Conservation (phyloP, 2,113 vertebrate genomes). For the Hippoglossus stenolepis region DNA sequence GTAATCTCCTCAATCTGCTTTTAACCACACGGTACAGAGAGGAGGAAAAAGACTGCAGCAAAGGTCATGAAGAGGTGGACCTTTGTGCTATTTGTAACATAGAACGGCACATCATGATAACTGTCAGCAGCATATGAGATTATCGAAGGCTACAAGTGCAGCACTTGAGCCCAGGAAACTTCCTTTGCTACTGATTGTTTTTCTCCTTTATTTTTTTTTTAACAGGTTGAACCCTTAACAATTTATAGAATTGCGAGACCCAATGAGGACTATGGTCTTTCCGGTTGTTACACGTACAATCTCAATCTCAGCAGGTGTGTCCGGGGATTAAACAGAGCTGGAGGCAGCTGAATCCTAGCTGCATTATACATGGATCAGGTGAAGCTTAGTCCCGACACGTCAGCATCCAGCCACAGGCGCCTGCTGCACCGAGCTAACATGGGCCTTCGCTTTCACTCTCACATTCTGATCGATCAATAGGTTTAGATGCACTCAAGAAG, state of each 20-base stretch:
- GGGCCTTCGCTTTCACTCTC: slow-evolving; percentile 31
- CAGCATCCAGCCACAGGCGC: slow-evolving; percentile 32
- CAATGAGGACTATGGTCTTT: slow-evolving; percentile 32
- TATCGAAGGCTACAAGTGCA: slow-evolving; percentile 24
- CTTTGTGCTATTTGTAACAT: slow-evolving; percentile 8
- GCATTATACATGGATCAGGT: slow-evolving; percentile 48
- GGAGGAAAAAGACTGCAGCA: slow-evolving; percentile 41
- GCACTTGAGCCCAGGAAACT: slow-evolving; percentile 9
- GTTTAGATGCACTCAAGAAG: slow-evolving; percentile 6
- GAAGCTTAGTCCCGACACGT: slow-evolving; percentile 56
- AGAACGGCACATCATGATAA: slow-evolving; percentile 5
- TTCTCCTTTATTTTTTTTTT: neutral
- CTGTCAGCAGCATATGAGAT: slow-evolving; percentile 14
- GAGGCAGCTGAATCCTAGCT: slow-evolving; percentile 49
- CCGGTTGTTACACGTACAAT: slow-evolving; percentile 44
- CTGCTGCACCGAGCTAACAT: slow-evolving; percentile 30
- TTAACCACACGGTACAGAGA: slow-evolving; percentile 57
- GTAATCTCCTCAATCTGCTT: slow-evolving; percentile 81
- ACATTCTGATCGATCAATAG: slow-evolving; percentile 8
- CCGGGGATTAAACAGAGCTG: slow-evolving; percentile 60
- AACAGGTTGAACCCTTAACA: slow-evolving; percentile 5
- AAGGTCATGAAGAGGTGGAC: slow-evolving; percentile 52
- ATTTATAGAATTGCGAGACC: slow-evolving; percentile 11
- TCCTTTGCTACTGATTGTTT: slow-evolving; percentile 20
- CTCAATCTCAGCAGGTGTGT: slow-evolving; percentile 52